These are phyloP conservation scores for Drosophila koepferae DNA, from an alignment of 2,888 invertebrate species.

Conservation along the genomic window DNA sequence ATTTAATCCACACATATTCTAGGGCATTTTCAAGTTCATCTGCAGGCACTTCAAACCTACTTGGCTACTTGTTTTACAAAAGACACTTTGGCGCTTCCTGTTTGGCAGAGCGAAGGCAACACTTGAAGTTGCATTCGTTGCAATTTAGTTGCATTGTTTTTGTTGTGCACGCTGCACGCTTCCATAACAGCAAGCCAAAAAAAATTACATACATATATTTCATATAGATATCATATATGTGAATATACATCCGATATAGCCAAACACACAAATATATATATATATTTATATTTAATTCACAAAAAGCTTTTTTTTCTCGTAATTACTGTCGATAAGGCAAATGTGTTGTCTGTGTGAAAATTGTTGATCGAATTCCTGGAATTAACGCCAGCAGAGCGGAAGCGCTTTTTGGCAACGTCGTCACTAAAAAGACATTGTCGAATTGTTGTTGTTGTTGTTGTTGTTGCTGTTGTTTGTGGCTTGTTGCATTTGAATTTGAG, in stretches of 20 bases:
- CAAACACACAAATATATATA: not conserved
- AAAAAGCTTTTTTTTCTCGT: conserved; percentile 43
- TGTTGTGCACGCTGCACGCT: conserved; percentile 72
- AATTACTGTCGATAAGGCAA: conserved; percentile 64
- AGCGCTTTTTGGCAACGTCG: conserved; percentile 67
- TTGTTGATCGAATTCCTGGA: conserved; percentile 70
- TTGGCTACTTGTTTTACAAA: conserved; percentile 43
- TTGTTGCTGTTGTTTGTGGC: conserved; percentile 14
- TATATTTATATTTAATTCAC: conserved; percentile 55
- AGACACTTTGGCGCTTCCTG: conserved; percentile 64
- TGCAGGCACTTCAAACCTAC: not conserved
- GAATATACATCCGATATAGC: conserved; percentile 6
- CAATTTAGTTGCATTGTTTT: conserved; percentile 67
- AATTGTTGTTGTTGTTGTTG: conserved; percentile 22
- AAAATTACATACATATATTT: not conserved
- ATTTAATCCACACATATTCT: not conserved
- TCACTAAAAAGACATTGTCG: conserved; percentile 35
- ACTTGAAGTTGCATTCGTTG: conserved; percentile 59
- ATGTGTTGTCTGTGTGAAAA: conserved; percentile 70
- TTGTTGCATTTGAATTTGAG: conserved; percentile 45
- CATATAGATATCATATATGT: not conserved
- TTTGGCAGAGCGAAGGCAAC: conserved; percentile 39
- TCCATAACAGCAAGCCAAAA: conserved; percentile 37
- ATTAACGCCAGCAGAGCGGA: conserved; percentile 60
- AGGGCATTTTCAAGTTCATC: conserved; percentile 23